phyloP scores from a whole-genome alignment of 2,113 vertebrate species.

The Salvator merianae region DNA sequence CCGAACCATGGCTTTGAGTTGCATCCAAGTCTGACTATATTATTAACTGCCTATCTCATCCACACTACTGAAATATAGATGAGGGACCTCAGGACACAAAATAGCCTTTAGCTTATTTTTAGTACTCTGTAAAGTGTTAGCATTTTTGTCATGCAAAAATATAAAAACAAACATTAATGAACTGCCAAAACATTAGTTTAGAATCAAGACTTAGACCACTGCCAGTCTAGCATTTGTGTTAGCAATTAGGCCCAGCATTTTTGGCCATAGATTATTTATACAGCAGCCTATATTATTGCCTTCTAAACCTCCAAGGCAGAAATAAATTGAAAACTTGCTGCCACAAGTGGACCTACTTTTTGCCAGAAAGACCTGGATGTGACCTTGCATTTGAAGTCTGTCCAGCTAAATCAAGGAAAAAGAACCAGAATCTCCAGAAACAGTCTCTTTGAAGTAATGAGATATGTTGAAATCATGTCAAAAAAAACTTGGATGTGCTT shows the following conservation, averaged over 20 bases:
- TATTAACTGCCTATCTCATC: background rate
- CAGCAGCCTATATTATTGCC: background rate
- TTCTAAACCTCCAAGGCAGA: slow-evolving; percentile 8
- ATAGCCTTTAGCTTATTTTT: background rate
- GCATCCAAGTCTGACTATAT: no score
- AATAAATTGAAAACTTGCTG: slow-evolving; percentile 7
- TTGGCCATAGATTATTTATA: background rate
- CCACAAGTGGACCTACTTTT: background rate
- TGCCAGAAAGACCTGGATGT: background rate
- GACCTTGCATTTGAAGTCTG: slow-evolving; percentile 4
- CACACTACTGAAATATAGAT: background rate
- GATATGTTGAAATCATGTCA: slow-evolving; percentile 4
- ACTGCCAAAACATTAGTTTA: background rate
- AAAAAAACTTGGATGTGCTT: background rate
- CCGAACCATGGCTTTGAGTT: no score
- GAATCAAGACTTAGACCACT: background rate
- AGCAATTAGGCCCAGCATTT: background rate
- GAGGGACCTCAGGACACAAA: background rate
- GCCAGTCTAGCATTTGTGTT: background rate
- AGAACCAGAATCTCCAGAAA: background rate
- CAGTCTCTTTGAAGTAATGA: slow-evolving; percentile 15
- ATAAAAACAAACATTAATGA: no score
- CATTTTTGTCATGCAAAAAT: background rate
- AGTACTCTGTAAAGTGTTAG: background rate
- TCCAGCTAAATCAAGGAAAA: slow-evolving; percentile 1